phyloP scores from a whole-genome alignment of 1,140 invertebrate genomes.

The Lepidostoma basale region DNA sequence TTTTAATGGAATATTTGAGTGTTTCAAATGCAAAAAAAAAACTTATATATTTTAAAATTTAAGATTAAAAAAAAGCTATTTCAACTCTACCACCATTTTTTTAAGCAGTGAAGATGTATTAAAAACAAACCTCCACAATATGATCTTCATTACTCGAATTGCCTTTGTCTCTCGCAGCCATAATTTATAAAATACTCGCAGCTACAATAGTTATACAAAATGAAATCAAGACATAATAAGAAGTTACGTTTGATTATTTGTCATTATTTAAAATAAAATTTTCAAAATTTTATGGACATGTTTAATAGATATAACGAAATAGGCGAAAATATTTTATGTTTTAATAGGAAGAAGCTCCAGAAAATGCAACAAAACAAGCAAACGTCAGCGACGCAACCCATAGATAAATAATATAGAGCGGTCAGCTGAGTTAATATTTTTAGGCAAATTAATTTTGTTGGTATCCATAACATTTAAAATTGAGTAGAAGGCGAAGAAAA shows the following conservation, averaged over 20 bases:
- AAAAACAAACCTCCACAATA: slow-evolving; percentile 56
- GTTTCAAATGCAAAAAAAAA: no score
- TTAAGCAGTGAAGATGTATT: no score
- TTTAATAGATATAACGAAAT: neutral
- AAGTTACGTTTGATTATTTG: neutral
- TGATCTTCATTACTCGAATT: slow-evolving; percentile 60
- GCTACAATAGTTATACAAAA: neutral
- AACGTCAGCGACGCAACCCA: slow-evolving; percentile 31
- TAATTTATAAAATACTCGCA: slow-evolving; percentile 4
- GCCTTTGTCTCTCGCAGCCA: slow-evolving; percentile 54
- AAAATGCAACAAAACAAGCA: slow-evolving; percentile 30
- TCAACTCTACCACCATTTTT: no score
- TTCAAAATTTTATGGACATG: neutral
- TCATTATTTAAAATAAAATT: neutral
- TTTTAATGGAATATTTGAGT: no score
- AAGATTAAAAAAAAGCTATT: no score
- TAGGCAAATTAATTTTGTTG: no score
- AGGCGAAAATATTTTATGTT: slow-evolving; percentile 9
- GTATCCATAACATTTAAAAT: no score
- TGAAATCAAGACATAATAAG: neutral
- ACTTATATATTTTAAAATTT: no score
- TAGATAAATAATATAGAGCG: no score
- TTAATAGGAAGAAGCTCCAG: slow-evolving; percentile 28
- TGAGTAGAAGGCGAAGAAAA: no score
- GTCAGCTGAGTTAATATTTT: no score